Conservation (phyloP, 2,888 invertebrate genomes). For the Sarcophaga variegata region DNA sequence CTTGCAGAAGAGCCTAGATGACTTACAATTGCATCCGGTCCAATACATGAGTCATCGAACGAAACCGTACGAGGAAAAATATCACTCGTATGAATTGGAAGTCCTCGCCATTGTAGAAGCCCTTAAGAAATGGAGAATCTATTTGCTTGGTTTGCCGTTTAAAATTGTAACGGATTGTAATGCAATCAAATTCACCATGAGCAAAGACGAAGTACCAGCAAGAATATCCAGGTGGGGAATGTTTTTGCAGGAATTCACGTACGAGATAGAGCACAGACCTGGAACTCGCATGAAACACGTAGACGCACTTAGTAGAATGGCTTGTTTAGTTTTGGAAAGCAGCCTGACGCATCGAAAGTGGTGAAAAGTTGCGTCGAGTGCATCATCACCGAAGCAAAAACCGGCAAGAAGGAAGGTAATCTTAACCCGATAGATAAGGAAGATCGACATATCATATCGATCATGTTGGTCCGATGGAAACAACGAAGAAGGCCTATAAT, state of each 20-base stretch:
- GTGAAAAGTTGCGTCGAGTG: slow-evolving; percentile 23
- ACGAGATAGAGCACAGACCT: slow-evolving; percentile 69
- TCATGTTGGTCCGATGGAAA: slow-evolving; percentile 43
- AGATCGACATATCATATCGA: slow-evolving; percentile 37
- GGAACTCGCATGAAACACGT: slow-evolving; percentile 59
- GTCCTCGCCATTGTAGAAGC: slow-evolving; percentile 76
- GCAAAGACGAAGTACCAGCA: slow-evolving; percentile 73
- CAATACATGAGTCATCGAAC: slow-evolving; percentile 76
- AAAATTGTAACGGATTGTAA: slow-evolving; percentile 77
- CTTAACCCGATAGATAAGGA: slow-evolving; percentile 30
- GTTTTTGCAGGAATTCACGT: slow-evolving; percentile 70
- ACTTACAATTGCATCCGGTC: slow-evolving; percentile 74
- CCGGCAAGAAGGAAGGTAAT: slow-evolving; percentile 33
- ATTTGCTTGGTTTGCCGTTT: slow-evolving; percentile 73
- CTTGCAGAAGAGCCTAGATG: slow-evolving; percentile 67
- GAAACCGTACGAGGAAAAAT: slow-evolving; percentile 72
- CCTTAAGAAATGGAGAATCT: slow-evolving; percentile 76
- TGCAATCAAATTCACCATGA: slow-evolving; percentile 75
- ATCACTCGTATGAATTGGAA: slow-evolving; percentile 77
- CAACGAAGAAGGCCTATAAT: slow-evolving; percentile 24
- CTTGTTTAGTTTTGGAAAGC: slow-evolving; percentile 38
- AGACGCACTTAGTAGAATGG: slow-evolving; percentile 55
- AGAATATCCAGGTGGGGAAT: slow-evolving; percentile 69
- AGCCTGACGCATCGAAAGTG: slow-evolving; percentile 29
- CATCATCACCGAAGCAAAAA: slow-evolving; percentile 41